Conservation (phyloP, 2,888 invertebrate species). For the Plemyria rubiginata region DNA sequence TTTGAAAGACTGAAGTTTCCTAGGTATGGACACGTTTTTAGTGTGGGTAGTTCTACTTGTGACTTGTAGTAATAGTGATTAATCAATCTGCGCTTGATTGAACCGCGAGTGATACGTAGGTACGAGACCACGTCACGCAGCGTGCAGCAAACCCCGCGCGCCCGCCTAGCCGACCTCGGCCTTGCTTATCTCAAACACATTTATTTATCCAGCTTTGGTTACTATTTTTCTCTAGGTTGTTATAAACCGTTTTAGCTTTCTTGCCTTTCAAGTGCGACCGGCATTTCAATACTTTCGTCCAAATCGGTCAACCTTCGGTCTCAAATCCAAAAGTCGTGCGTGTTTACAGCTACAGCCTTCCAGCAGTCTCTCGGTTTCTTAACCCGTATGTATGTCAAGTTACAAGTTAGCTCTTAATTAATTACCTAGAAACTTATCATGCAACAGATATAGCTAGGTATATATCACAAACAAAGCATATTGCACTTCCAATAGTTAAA, state of each 20-base stretch:
- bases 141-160: conserved; percentile 39
- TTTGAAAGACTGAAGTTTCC: neutral
- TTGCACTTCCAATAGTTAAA: conserved; percentile 9
- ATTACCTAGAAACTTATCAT: conserved; percentile 20
- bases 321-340: conserved; percentile 8
- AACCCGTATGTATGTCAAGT: conserved; percentile 21
- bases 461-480: conserved; percentile 15
- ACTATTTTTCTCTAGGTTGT: conserved; percentile 12
- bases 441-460: conserved; percentile 22
- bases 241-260: conserved; percentile 1
- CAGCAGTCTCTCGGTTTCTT: conserved; percentile 17
- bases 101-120: conserved; percentile 30
- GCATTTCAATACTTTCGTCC: neutral
- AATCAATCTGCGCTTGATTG: conserved; percentile 42
- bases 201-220: conserved; percentile 57
- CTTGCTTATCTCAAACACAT: conserved; percentile 64
- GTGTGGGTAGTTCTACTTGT: conserved; percentile 19
- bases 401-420: conserved; percentile 14
- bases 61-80: conserved; percentile 40
- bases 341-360: conserved; percentile 13
- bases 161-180: conserved; percentile 59
- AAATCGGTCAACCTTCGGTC: conserved; percentile 8
- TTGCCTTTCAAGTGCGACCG: neutral
- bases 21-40: conserved; percentile 10
- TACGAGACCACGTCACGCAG: conserved; percentile 42